These are phyloP conservation scores for Silurus aristotelis DNA, from an alignment of 2,797 vertebrate genomes.

Conservation along the genomic window DNA sequence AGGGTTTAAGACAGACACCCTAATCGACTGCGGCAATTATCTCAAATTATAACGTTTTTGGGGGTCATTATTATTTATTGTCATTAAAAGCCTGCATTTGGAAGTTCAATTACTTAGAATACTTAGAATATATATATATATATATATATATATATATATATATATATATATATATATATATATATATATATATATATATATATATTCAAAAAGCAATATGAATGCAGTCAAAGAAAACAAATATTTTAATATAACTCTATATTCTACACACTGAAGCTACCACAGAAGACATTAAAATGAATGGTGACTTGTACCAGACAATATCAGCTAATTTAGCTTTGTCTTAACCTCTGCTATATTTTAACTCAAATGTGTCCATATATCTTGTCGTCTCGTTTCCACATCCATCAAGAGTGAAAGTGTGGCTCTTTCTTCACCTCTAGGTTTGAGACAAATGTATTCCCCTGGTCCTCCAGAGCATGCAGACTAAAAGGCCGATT, in stretches of 20 bases:
- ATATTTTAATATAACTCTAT: not conserved
- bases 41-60: too few relatives aligned
- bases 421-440: slow-evolving; percentile 48
- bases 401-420: slow-evolving; percentile 53
- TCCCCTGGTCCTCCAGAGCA: slow-evolving; percentile 49
- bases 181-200: too few relatives aligned
- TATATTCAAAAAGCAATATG: not conserved
- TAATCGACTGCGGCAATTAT: too few relatives aligned
- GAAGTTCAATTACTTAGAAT: too few relatives aligned
- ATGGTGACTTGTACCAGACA: not conserved
- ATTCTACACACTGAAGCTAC: slow-evolving; percentile 4
- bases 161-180: too few relatives aligned
- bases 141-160: too few relatives aligned
- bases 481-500: slow-evolving; percentile 54
- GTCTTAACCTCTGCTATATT: slow-evolving; percentile 20
- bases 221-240: not conserved
- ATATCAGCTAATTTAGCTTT: not conserved
- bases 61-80: not conserved
- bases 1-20: too few relatives aligned
- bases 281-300: slow-evolving; percentile 26
- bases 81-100: not conserved
- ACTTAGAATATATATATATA: too few relatives aligned
- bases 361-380: slow-evolving; percentile 30
- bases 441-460: slow-evolving; percentile 52
- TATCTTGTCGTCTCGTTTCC: slow-evolving; percentile 39